Evolutionary conservation across 2,888 invertebrate genomes (phyloP), one percentile per base, ranked within the genome.

Genomic region (Tetheella fluctuosa): DNA sequence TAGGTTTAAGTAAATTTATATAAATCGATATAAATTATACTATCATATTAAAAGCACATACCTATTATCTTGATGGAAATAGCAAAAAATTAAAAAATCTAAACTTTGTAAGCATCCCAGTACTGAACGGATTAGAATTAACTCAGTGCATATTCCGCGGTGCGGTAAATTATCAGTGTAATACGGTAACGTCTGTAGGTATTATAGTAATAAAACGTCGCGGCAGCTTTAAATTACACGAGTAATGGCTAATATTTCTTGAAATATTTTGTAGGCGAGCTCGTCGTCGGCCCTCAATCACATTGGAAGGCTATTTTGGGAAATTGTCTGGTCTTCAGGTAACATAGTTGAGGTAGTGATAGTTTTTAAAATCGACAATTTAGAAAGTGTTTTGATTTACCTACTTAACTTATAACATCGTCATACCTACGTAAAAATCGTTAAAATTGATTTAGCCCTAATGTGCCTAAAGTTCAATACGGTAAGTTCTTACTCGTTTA

Each of bases 201-300:
- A n/a, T n/a, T n/a, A n/a, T n/a, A 58, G 64, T 70, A 77, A 76
- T 77, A 74, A 73, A 77, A 71, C 59, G 57, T 67, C 63, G 65
- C 64, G 59, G 62, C 54, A 55, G 58, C 62, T 71, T 67, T 58
- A 73, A 79, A 75, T 78, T 77, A 73, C 68, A 64, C 66, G 67
- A 70, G 70, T 73, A 74, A 76, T 69, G 64, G 73, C 68, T 76
- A 74, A 79, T 72, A 73, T 76, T 71, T 64, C 67, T 63, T 63
- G 56, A 67, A 76, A 76, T 71, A 76, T 78, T 79, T 76, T 70
- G 73, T 69, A 69, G 71, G 69, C 68, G 64, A 67, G 69, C 67
- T 64, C 64, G 65, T 57, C 61, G 64, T 56, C 58, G 59, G 64
- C 55, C 63, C 25, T 61, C 64, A 64, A 60, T 64, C 73, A 69